Conservation (phyloP, 2,888 invertebrate genomes). For the Cetonia aurata region DNA sequence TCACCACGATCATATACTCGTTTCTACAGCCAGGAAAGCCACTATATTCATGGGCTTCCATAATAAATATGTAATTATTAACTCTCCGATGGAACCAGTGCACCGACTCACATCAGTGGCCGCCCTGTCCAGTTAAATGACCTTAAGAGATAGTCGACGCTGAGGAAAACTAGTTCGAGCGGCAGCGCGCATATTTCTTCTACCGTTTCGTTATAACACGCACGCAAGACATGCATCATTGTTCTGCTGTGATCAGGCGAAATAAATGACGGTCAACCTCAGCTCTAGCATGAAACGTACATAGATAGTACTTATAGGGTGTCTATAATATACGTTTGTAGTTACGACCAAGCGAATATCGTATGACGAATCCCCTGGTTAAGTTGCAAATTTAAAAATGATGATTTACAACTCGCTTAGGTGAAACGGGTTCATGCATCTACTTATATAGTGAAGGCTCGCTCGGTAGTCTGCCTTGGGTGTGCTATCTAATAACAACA, state of each 20-base stretch:
- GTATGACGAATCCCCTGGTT: slow-evolving; percentile 57
- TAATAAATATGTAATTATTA: slow-evolving; percentile 6
- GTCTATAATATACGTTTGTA: no score
- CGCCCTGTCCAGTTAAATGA: slow-evolving; percentile 39
- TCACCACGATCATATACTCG: no score
- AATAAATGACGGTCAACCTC: neutral
- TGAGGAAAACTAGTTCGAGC: slow-evolving; percentile 37
- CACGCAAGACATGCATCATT: slow-evolving; percentile 39
- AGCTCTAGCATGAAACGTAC: no score
- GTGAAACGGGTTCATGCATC: slow-evolving; percentile 51
- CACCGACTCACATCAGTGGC: neutral
- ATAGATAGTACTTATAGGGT: no score
- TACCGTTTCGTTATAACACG: slow-evolving; percentile 34
- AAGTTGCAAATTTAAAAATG: slow-evolving; percentile 55
- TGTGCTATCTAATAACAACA: no score
- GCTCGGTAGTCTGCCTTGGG: no score
- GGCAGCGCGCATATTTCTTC: slow-evolving; percentile 42
- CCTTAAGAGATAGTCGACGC: slow-evolving; percentile 34
- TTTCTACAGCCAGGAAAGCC: neutral
- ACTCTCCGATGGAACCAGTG: neutral
- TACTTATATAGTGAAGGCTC: no score
- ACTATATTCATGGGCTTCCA: neutral
- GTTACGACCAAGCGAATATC: no score
- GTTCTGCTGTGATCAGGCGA: neutral
- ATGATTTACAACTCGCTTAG: slow-evolving; percentile 57